Evolutionary conservation across 2,888 invertebrate genomes (phyloP).

Genomic region (Dioctria linearis): DNA sequence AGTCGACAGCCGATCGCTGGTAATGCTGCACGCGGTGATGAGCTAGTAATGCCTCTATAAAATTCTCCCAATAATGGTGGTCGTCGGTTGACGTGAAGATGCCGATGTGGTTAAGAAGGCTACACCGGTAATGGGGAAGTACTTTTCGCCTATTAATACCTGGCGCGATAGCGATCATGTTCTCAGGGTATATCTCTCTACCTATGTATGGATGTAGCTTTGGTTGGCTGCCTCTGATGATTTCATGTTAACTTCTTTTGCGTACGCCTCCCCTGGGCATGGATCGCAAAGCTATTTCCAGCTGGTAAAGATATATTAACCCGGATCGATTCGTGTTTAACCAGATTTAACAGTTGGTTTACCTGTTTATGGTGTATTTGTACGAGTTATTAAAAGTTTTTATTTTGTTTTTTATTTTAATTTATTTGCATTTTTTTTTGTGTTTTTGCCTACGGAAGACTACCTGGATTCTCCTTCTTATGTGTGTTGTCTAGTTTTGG

Average conservation of each 20-base stretch:
- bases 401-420: neutral
- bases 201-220: neutral
- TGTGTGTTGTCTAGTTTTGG: no score
- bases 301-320: constrained; percentile 17
- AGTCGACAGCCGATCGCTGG: neutral
- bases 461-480: neutral
- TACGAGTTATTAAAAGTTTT: neutral
- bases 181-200: constrained; percentile 40
- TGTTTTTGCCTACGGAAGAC: neutral
- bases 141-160: constrained; percentile 49
- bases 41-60: neutral
- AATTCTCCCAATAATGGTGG: neutral
- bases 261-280: neutral
- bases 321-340: constrained; percentile 26
- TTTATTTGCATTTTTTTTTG: no score
- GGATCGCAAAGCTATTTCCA: neutral
- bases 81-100: neutral
- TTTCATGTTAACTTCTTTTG: neutral
- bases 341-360: constrained; percentile 31
- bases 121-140: constrained; percentile 38
- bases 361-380: constrained; percentile 2
- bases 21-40: neutral
- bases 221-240: neutral
- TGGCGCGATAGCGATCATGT: constrained; percentile 47
- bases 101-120: neutral